These are phyloP conservation scores for Lutjanus argentimaculatus DNA, from an alignment of 2,797 vertebrate genomes.

Conservation along the genomic window DNA sequence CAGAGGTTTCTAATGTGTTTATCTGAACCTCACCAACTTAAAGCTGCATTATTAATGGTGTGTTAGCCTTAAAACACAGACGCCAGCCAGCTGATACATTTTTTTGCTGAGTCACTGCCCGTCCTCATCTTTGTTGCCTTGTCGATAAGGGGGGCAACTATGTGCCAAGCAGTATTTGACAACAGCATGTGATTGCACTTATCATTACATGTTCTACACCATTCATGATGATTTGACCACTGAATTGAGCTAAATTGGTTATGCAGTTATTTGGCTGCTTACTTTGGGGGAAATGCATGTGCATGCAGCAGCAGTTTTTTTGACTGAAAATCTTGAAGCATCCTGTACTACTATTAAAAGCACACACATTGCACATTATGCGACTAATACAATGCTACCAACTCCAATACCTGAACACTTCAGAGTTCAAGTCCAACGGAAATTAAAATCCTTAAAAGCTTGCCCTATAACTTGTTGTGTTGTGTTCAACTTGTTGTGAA, in stretches of 20 bases:
- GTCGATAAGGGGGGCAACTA: background rate
- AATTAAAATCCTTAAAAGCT: too few species aligned
- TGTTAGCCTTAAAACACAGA: background rate
- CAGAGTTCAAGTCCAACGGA: too few species aligned
- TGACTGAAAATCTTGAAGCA: background rate
- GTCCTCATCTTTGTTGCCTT: background rate
- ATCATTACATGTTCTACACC: too few species aligned
- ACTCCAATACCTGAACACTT: background rate
- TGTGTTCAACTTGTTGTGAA: too few species aligned
- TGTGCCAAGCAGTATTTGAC: background rate
- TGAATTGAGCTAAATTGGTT: too few species aligned
- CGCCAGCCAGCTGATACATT: fast-evolving
- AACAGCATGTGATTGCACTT: background rate
- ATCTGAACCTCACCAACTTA: background rate
- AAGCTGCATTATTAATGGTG: background rate
- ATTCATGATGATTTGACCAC: background rate
- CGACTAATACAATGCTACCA: background rate
- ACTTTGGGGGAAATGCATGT: background rate
- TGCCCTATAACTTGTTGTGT: too few species aligned
- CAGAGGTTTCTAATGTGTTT: too few species aligned
- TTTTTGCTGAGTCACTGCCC: conserved; percentile 74
- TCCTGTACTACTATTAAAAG: background rate
- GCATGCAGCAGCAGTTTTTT: background rate
- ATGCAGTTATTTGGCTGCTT: background rate
- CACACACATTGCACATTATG: background rate